Percentiles rank a stretch among this genome's conserved stretches.
These are phyloP conservation scores for Eublepharis macularius DNA, from an alignment of 2,113 vertebrate genomes.

Conservation along the genomic window DNA sequence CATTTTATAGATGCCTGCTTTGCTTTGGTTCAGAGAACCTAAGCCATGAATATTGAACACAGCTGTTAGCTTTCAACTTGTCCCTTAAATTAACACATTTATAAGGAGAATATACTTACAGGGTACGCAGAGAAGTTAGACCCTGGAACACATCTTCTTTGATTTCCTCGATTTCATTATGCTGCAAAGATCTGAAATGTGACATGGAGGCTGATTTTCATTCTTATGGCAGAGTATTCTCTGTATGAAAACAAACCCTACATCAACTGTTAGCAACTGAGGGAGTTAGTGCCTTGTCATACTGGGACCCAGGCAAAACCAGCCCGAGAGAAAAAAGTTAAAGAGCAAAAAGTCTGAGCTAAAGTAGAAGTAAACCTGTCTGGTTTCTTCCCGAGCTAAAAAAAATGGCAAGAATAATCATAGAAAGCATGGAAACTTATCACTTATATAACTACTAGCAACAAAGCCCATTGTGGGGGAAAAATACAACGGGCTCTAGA, in stretches of 20 bases:
- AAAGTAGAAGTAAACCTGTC: not conserved
- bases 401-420: not conserved
- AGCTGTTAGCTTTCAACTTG: not conserved
- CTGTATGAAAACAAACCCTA: not conserved
- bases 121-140: constrained; percentile 83
- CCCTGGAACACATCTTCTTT: constrained; percentile 86
- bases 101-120: constrained; percentile 83
- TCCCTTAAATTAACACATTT: not conserved
- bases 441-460: not conserved
- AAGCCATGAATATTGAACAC: not conserved
- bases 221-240: not conserved
- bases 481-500: too few relatives aligned
- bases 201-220: not conserved
- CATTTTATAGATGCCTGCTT: not conserved
- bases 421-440: too few relatives aligned
- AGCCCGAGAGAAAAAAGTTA: not conserved
- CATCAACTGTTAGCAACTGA: not conserved
- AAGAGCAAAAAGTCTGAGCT: not conserved
- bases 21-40: not conserved
- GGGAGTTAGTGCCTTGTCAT: not conserved
- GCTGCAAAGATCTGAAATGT: constrained; percentile 86
- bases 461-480: too few relatives aligned
- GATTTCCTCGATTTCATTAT: constrained; percentile 89
- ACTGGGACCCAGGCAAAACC: too few relatives aligned
- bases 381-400: not conserved